A percentile compares a stretch with the other conserved stretches of the same genome.
phyloP scores from a whole-genome alignment of 2,888 invertebrate species.

The Cheilosia impressa region DNA sequence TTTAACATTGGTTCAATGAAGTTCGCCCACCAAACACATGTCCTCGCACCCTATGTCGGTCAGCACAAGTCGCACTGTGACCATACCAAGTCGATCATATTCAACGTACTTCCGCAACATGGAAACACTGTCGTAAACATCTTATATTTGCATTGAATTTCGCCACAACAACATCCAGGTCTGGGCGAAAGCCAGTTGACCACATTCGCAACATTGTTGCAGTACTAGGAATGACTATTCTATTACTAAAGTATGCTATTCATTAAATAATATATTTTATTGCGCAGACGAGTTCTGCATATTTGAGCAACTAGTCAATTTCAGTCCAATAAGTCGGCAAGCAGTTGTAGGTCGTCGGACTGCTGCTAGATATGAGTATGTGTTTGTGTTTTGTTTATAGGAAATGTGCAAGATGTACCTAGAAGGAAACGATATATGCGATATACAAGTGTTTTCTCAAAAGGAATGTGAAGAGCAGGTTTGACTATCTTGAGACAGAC shows the following conservation, averaged over 20 bases:
- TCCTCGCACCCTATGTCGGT: slow-evolving; percentile 12
- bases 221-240: slow-evolving; percentile 51
- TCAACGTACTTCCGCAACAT: slow-evolving; percentile 60
- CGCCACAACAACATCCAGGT: slow-evolving; percentile 1
- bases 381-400: slow-evolving; percentile 12
- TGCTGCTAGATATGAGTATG: slow-evolving; percentile 12
- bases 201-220: slow-evolving; percentile 56
- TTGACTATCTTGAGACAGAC: background rate
- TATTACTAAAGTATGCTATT: slow-evolving; percentile 74
- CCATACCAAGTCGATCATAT: slow-evolving; percentile 28
- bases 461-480: slow-evolving; percentile 19
- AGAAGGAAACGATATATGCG: slow-evolving; percentile 29
- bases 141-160: slow-evolving; percentile 36
- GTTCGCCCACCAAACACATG: background rate
- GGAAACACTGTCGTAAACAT: slow-evolving; percentile 45
- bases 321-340: slow-evolving; percentile 27
- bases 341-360: slow-evolving; percentile 4
- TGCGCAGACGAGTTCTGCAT: slow-evolving; percentile 75
- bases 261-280: slow-evolving; percentile 77
- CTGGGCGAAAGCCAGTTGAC: slow-evolving; percentile 18
- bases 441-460: slow-evolving; percentile 11
- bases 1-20: no score
- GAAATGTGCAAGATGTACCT: slow-evolving; percentile 17
- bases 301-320: slow-evolving; percentile 45
- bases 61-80: slow-evolving; percentile 1